Percentiles rank a stretch among this genome's conserved stretches.
Evolutionary conservation across 2,888 invertebrate species (phyloP).

Genomic region (Leptogaster cylindrica): DNA sequence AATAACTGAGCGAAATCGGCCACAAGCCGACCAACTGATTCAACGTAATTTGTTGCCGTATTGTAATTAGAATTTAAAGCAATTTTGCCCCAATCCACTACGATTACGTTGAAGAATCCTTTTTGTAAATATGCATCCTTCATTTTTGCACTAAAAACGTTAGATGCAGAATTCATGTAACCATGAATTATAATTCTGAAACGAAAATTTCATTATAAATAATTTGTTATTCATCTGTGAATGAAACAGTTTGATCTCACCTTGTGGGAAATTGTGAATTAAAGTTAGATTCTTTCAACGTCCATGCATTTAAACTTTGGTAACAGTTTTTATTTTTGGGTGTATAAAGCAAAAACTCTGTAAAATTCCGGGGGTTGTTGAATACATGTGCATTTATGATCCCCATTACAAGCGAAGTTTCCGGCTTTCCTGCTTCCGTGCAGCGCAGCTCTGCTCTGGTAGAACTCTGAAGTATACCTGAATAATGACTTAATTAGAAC

Average conservation of each 20-base stretch:
- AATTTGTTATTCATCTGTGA: too few species aligned
- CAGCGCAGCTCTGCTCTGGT: too few species aligned
- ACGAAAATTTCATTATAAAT: background rate
- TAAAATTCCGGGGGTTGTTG: too few species aligned
- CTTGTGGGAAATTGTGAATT: conserved; percentile 13
- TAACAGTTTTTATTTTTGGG: conserved; percentile 9
- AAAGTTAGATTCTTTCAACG: conserved; percentile 3
- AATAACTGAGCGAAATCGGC: background rate
- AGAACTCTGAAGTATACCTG: too few species aligned
- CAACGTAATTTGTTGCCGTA: background rate
- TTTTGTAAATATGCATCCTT: conserved; percentile 25
- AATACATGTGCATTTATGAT: too few species aligned
- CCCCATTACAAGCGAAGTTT: too few species aligned
- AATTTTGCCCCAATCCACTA: conserved; percentile 24
- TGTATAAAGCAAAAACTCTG: conserved; percentile 2
- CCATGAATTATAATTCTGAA: conserved; percentile 12
- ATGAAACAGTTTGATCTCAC: too few species aligned
- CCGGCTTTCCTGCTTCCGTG: too few species aligned
- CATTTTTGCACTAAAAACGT: background rate
- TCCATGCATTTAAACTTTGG: background rate
- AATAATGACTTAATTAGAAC: too few species aligned
- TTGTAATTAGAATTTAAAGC: conserved; percentile 1
- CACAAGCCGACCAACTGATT: background rate
- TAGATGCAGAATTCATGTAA: background rate
- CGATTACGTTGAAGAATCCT: conserved; percentile 15